Evolutionary conservation across 30 jellyfish, hydroid and myxozoan genomes (phyloP).

Genomic region (Rhopilema esculentum): DNA sequence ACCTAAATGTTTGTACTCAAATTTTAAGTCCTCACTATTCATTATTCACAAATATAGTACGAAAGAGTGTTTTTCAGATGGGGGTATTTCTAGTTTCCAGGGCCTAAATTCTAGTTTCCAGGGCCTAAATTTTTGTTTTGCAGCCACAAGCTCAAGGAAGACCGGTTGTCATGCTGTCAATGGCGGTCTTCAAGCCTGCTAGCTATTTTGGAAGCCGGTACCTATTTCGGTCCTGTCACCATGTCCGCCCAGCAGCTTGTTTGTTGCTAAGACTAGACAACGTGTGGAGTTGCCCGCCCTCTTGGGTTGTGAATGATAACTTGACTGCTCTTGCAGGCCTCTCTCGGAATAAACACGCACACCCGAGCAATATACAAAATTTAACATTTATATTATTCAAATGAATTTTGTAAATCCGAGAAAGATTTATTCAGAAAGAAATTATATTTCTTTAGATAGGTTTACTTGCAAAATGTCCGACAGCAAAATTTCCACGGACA

Average conservation of each 20-base stretch:
- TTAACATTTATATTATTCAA: background rate
- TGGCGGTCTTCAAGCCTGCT: background rate
- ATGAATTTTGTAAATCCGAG: background rate
- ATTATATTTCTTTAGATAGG: background rate
- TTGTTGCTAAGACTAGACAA: constrained; percentile 18
- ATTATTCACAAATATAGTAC: too few relatives aligned
- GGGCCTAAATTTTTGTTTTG: background rate
- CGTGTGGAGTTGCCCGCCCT: constrained; percentile 28
- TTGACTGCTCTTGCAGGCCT: background rate
- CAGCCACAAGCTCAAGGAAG: background rate
- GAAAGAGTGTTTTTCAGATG: background rate
- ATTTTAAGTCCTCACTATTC: too few relatives aligned
- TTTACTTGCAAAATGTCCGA: too few relatives aligned
- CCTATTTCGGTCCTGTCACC: background rate
- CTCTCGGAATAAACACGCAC: background rate
- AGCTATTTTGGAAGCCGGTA: background rate
- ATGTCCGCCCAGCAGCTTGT: constrained; percentile 18
- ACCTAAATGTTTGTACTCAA: too few relatives aligned
- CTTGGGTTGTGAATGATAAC: background rate
- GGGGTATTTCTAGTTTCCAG: background rate
- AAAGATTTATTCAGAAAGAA: background rate
- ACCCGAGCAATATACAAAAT: background rate
- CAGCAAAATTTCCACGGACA: too few relatives aligned
- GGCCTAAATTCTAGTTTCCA: background rate
- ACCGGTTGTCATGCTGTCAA: background rate